Base-by-base conservation (phyloP, 2,888 invertebrate species). In the Scelioninae gen. 1 region DNA sequence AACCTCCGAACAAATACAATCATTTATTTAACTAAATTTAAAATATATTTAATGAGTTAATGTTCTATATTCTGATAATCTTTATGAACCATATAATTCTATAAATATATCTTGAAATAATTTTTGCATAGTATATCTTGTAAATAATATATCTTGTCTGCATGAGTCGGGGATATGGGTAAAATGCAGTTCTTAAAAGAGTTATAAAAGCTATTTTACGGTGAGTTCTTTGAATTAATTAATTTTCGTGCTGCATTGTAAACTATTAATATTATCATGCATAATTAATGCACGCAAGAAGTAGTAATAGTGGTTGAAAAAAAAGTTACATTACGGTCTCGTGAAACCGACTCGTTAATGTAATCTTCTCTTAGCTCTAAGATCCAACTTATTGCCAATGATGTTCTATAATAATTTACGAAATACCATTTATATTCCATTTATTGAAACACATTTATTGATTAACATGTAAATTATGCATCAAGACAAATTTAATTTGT, bases 131-230 rank as follows among this genome's bases (percentile, higher is more conserved):
- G 23, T 32, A 47, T 32, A 62, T 15, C 32, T 45, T 11, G 11
- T 10, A 15, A 5, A 47, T 32, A 47, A 47, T 8, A 62, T 47
- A 47, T 47, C 5, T 13, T 9, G n/a, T 11, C 60, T 13, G 0
- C 9, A 29, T 5, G 4, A 45, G 62, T 15, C 43, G 45, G 43
- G n/a, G 29, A 31, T 31, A 13, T 13, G 40, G 23, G 40, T 65
- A 53, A 65, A 65, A 23, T 29, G 65, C 40, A 53, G 38, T 29
- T 65, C 38, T 65, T 51, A 65, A 53, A 49, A 38, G 65, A 34
- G 38, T 16, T 53, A 29, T 65, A 65, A 65, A 65, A 51, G 51
- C 40, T 31, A 53, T 10, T 23, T 65, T 51, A 53, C 49, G n/a
- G n/a, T 23, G 13, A 34, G 38, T 31, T 38, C 34, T 65, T 51